phyloP scores from a whole-genome alignment of 2,888 invertebrate species.

The Plutella xylostella region DNA sequence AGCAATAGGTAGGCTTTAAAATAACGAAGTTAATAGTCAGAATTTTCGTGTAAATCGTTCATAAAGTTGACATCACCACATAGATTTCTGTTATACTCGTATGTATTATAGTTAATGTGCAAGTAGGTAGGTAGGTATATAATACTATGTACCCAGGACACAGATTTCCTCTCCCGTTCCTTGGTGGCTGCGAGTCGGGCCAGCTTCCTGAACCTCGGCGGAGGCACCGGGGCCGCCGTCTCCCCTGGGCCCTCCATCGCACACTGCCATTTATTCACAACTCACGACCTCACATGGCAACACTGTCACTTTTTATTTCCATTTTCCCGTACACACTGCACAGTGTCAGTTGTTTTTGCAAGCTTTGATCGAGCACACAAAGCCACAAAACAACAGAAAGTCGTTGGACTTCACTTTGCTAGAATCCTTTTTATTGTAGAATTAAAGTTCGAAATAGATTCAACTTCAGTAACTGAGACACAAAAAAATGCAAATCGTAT shows the following conservation, averaged over 20 bases:
- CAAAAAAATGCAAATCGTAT: no score
- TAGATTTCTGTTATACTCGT: no score
- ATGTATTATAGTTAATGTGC: no score
- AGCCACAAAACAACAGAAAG: constrained; percentile 37
- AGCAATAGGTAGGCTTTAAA: no score
- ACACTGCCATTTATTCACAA: constrained; percentile 27
- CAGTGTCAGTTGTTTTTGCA: constrained; percentile 23
- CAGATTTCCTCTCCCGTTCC: constrained; percentile 44
- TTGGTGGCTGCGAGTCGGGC: constrained; percentile 46
- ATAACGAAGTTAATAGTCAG: no score
- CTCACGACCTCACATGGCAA: constrained; percentile 13
- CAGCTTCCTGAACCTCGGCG: constrained; percentile 56
- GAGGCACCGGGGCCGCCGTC: constrained; percentile 37
- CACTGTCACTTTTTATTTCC: constrained; percentile 16
- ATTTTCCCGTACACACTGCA: background rate
- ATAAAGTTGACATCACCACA: no score
- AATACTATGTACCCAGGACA: constrained; percentile 61
- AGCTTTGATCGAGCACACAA: constrained; percentile 35
- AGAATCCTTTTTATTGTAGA: no score
- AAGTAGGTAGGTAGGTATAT: background rate
- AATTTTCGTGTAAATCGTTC: no score
- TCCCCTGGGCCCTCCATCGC: constrained; percentile 33
- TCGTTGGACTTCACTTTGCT: no score
- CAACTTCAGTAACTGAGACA: no score
- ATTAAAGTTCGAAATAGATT: no score